These are phyloP conservation scores for Acipenser ruthenus DNA, from an alignment of 2,797 vertebrate species.

Conservation along the genomic window DNA sequence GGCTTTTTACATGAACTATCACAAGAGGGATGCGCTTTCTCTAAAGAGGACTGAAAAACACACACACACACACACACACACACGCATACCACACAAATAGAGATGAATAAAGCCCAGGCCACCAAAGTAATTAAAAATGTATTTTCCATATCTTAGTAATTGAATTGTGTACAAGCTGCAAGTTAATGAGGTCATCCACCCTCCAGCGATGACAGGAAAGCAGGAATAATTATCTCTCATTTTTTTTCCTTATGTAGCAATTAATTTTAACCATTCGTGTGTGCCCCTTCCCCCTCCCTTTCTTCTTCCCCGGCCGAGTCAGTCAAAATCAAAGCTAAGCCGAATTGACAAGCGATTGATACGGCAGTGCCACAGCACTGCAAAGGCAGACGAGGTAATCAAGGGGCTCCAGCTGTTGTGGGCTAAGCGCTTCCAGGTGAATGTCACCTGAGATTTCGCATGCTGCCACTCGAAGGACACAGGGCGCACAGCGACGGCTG, in stretches of 20 bases:
- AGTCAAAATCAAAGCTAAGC: constrained; percentile 67
- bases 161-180: constrained; percentile 91
- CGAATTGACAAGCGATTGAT: constrained; percentile 78
- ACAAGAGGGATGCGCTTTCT: constrained; percentile 40
- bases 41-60: constrained; percentile 52
- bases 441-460: constrained; percentile 82
- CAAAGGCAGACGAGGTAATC: constrained; percentile 59
- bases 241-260: constrained; percentile 85
- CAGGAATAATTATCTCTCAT: constrained; percentile 89
- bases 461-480: constrained; percentile 69
- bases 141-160: constrained; percentile 88
- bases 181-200: constrained; percentile 91
- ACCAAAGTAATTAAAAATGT: constrained; percentile 88
- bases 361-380: constrained; percentile 37
- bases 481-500: constrained; percentile 65
- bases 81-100: constrained; percentile 51
- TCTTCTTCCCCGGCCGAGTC: constrained; percentile 39
- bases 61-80: not conserved
- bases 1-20: constrained; percentile 31
- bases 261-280: constrained; percentile 78
- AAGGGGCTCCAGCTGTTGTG: constrained; percentile 80
- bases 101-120: constrained; percentile 73
- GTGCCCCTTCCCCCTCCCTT: constrained; percentile 46
- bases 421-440: constrained; percentile 82
- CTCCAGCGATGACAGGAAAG: constrained; percentile 80